A percentile compares a stretch with the other conserved stretches of the same genome.
These are phyloP conservation scores for Brachionus rubens DNA, from an alignment of 1,140 invertebrate genomes.

Conservation along the genomic window DNA sequence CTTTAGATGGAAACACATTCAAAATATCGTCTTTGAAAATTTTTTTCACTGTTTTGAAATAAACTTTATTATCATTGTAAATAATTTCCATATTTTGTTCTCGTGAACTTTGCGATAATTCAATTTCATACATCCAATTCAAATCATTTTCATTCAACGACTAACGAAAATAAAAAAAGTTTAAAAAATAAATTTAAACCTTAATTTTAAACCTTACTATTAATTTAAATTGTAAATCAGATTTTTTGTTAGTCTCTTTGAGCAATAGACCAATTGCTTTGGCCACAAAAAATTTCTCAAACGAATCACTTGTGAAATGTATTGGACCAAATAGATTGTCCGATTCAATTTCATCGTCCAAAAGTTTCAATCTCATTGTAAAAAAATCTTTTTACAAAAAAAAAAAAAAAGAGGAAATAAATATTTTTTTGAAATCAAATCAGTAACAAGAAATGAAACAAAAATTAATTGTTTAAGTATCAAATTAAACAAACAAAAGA, in stretches of 20 bases:
- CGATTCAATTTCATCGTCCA: background rate
- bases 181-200: background rate
- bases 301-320: background rate
- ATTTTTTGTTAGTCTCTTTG: background rate
- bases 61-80: conserved; percentile 36
- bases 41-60: conserved; percentile 15
- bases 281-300: conserved; percentile 21
- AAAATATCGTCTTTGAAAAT: conserved; percentile 1
- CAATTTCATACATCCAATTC: conserved; percentile 35
- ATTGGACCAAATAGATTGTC: conserved; percentile 8
- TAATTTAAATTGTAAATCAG: background rate
- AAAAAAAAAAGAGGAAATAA: background rate
- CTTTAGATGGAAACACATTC: conserved; percentile 39
- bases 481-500: too few species aligned
- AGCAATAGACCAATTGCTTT: conserved; percentile 6
- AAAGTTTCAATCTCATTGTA: background rate
- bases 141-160: background rate
- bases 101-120: conserved; percentile 6
- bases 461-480: too few species aligned
- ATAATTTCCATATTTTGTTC: conserved; percentile 46
- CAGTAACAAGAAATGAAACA: too few species aligned
- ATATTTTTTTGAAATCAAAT: background rate
- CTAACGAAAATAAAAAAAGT: background rate
- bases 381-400: too few species aligned
- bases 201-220: conserved; percentile 37